phyloP scores from a whole-genome alignment of 2,888 invertebrate genomes.

The Onchidella celtica region DNA sequence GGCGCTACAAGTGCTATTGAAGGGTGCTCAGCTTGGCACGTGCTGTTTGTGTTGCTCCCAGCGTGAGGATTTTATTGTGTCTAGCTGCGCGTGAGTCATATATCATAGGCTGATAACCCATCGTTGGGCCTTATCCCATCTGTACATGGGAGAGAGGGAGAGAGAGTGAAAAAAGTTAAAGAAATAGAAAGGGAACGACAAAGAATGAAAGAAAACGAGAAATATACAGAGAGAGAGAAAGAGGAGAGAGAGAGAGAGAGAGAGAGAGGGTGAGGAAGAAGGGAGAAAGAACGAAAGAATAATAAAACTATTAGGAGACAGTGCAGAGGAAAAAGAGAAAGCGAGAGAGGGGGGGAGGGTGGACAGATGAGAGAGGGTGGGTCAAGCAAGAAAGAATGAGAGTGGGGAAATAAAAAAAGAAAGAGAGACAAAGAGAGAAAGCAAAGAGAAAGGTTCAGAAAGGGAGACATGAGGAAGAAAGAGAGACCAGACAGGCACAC shows the following conservation, averaged over 20 bases:
- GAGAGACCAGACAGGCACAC: not conserved
- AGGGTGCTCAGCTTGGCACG: conserved; percentile 13
- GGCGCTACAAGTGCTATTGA: conserved; percentile 8
- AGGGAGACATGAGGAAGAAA: too few relatives aligned
- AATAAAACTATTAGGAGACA: not conserved
- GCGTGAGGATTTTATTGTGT: not conserved
- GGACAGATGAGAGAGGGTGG: not conserved
- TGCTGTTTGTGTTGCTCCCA: not conserved
- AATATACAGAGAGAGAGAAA: not conserved
- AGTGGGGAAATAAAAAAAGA: not conserved
- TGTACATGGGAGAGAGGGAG: too few relatives aligned
- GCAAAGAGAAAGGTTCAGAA: not conserved
- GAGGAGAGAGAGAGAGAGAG: not conserved
- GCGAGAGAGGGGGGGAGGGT: not conserved
- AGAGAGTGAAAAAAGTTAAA: too few relatives aligned
- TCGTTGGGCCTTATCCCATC: too few relatives aligned
- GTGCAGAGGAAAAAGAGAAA: not conserved
- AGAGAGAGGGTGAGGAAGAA: not conserved
- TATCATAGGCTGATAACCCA: conserved; percentile 13
- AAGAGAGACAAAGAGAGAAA: not conserved
- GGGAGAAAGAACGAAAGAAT: not conserved
- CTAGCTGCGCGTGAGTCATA: conserved; percentile 19
- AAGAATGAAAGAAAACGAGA: too few relatives aligned
- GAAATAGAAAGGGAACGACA: too few relatives aligned
- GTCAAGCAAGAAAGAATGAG: not conserved